A percentile compares a stretch with the other conserved stretches of the same genome.
phyloP scores from a whole-genome alignment of 2,113 vertebrate genomes.

The Phylloscopus whistleri region DNA sequence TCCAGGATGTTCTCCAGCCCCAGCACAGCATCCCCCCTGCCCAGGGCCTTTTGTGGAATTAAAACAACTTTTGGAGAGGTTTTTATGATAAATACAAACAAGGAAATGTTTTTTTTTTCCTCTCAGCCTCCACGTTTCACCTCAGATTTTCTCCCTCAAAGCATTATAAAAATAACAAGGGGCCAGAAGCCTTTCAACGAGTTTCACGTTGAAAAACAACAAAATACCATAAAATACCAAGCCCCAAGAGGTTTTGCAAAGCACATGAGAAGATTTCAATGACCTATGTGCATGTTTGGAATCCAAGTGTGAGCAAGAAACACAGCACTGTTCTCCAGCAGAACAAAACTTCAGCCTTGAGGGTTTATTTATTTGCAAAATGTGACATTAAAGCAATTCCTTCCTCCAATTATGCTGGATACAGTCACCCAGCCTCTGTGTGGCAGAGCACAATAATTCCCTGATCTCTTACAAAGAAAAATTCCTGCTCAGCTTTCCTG shows the following conservation, averaged over 20 bases:
- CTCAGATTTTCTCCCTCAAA: not conserved
- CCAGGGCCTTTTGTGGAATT: not conserved
- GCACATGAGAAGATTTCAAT: not conserved
- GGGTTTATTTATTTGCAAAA: not conserved
- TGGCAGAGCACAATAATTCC: not conserved
- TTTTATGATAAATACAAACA: not conserved
- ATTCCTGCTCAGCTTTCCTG: not conserved
- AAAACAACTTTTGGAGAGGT: not conserved
- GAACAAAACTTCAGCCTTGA: not conserved
- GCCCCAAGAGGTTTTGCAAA: not conserved
- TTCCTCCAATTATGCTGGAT: not conserved
- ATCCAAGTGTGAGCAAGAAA: not conserved
- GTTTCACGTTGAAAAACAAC: not conserved
- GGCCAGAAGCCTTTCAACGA: not conserved
- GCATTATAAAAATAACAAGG: not conserved
- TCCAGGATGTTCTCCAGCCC: not conserved
- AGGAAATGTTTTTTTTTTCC: not conserved
- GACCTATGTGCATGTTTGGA: not conserved
- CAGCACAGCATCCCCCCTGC: not conserved
- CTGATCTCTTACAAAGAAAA: not conserved
- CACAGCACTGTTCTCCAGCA: not conserved
- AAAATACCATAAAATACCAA: not conserved
- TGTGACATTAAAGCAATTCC: not conserved
- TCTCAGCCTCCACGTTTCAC: not conserved
- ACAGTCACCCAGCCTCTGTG: not conserved